These are phyloP conservation scores for Hyla sarda DNA, from an alignment of 2,113 vertebrate species.

Conservation along the genomic window DNA sequence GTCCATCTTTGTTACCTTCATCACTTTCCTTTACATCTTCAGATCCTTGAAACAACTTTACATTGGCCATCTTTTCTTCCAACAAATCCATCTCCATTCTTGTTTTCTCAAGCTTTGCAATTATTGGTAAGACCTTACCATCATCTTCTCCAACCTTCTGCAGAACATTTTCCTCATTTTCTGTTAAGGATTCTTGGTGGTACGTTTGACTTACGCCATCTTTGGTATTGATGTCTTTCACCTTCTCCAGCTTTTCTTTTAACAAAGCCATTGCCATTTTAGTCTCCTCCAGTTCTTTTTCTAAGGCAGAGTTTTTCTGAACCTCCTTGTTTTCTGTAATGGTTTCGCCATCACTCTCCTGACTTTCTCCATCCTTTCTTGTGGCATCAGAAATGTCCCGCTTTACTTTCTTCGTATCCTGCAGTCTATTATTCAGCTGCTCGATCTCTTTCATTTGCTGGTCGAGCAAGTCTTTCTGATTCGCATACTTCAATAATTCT, in stretches of 20 bases:
- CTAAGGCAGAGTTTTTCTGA: not conserved
- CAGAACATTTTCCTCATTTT: conserved; percentile 69
- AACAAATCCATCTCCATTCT: conserved; percentile 77
- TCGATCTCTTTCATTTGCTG: conserved; percentile 81
- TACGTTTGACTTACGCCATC: conserved; percentile 71
- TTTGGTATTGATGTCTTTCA: conserved; percentile 63
- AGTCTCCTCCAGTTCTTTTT: not conserved
- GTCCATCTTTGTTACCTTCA: not conserved
- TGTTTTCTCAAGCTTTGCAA: conserved; percentile 77
- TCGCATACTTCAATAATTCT: conserved; percentile 73
- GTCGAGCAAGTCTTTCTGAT: conserved; percentile 72
- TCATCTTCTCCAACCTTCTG: conserved; percentile 62
- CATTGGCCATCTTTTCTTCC: conserved; percentile 73
- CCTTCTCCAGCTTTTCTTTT: not conserved
- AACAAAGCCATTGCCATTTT: not conserved
- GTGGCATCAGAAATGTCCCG: conserved; percentile 71
- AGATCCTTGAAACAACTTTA: conserved; percentile 71
- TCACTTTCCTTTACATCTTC: conserved; percentile 64
- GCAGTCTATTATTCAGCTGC: conserved; percentile 89
- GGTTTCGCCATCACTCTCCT: conserved; percentile 68
- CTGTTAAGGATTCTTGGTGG: conserved; percentile 65
- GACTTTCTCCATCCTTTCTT: conserved; percentile 73
- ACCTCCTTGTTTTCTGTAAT: conserved; percentile 69
- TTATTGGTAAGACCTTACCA: conserved; percentile 62
- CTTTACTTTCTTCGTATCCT: conserved; percentile 85